Percentiles rank a stretch among this genome's conserved stretches.
Evolutionary conservation across 1,140 invertebrate species (phyloP).

Genomic region (Battus philenor): DNA sequence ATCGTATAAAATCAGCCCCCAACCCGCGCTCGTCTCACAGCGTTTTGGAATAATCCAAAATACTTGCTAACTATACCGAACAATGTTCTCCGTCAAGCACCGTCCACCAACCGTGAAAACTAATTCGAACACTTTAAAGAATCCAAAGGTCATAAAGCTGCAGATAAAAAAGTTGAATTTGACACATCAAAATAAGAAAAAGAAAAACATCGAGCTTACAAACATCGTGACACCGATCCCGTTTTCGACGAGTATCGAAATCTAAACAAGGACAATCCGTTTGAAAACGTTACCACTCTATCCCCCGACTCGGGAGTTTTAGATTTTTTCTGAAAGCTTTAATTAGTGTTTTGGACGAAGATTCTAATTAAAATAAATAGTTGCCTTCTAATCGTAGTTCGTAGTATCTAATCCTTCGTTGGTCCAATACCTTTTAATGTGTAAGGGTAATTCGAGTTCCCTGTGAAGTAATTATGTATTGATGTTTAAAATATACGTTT

Average conservation of each 20-base stretch:
- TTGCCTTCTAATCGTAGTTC: slow-evolving; percentile 46
- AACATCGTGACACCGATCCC: slow-evolving; percentile 20
- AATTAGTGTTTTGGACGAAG: slow-evolving; percentile 24
- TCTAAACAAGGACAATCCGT: slow-evolving; percentile 11
- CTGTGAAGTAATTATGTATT: slow-evolving; percentile 27
- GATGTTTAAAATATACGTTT: slow-evolving; percentile 28
- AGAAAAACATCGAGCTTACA: slow-evolving; percentile 47
- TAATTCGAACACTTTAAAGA: slow-evolving; percentile 19
- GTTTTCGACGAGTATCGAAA: slow-evolving; percentile 24
- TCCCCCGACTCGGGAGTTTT: slow-evolving; percentile 17
- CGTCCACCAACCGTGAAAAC: slow-evolving; percentile 26
- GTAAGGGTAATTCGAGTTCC: slow-evolving; percentile 24
- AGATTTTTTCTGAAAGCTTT: slow-evolving; percentile 29
- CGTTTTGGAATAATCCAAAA: slow-evolving; percentile 22
- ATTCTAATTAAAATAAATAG: slow-evolving; percentile 33
- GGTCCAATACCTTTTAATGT: slow-evolving; percentile 49
- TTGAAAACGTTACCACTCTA: slow-evolving; percentile 7
- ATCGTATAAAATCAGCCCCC: slow-evolving; percentile 28
- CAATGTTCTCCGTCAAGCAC: slow-evolving; percentile 41
- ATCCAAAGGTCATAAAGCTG: slow-evolving; percentile 18
- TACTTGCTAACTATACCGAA: slow-evolving; percentile 23
- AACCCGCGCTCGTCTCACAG: slow-evolving; percentile 5
- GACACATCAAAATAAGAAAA: slow-evolving; percentile 42
- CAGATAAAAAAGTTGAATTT: slow-evolving; percentile 23
- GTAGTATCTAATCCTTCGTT: slow-evolving; percentile 32